Evolutionary conservation across 2,113 vertebrate species (phyloP).

Genomic region (Dromaius novaehollandiae): DNA sequence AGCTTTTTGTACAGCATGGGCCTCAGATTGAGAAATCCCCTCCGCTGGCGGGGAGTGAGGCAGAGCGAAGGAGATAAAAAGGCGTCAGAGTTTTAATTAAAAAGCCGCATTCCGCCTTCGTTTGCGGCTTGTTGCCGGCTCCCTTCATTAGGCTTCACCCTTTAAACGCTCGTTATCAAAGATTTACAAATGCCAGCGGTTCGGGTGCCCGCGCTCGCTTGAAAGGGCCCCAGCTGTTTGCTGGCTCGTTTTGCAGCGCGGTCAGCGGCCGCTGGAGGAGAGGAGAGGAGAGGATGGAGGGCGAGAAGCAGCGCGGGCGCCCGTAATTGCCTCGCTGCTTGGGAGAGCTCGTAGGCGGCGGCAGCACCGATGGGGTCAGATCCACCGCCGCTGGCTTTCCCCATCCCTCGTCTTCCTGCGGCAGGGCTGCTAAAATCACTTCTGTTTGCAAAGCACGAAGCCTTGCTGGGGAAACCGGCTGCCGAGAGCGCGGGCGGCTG

Average conservation of each 20-base stretch:
- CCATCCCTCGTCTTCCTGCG: neutral
- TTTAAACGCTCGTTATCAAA: constrained; percentile 63
- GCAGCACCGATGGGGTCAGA: neutral
- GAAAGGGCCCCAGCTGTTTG: neutral
- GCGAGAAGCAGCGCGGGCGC: neutral
- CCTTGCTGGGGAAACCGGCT: neutral
- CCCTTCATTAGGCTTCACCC: constrained; percentile 54
- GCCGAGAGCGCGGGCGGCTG: neutral
- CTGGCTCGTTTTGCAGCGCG: too few species aligned
- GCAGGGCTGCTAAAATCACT: neutral
- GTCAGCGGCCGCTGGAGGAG: too few species aligned
- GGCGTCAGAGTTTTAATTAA: constrained; percentile 69
- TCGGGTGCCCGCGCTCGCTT: neutral
- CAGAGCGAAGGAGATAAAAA: constrained; percentile 48
- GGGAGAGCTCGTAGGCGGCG: too few species aligned
- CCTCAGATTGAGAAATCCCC: constrained; percentile 42
- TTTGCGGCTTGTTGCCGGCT: constrained; percentile 28
- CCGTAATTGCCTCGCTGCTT: neutral
- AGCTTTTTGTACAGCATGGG: constrained; percentile 18
- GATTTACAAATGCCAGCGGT: constrained; percentile 9
- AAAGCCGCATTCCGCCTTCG: constrained; percentile 24
- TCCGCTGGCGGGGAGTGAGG: neutral
- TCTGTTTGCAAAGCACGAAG: neutral
- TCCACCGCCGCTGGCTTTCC: neutral
- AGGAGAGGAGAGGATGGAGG: neutral